Evolutionary conservation across 2,888 invertebrate genomes (phyloP).

Genomic region (Seira ritae): DNA sequence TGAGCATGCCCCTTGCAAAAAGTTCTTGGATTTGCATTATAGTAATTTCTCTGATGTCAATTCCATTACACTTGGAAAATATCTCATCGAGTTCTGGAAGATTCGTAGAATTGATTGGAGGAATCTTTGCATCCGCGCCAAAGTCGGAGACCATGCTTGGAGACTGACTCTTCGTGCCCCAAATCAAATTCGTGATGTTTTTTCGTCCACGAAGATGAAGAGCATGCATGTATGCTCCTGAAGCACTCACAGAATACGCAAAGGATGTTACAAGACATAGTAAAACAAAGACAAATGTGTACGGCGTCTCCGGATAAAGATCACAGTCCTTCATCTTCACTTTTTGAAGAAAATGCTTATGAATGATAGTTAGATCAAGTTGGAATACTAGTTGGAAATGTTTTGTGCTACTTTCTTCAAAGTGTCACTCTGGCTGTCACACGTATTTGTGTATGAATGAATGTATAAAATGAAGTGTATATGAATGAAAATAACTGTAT

Average conservation of each 20-base stretch:
- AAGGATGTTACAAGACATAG: neutral
- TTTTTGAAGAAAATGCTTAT: too few species aligned
- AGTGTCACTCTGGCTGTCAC: too few species aligned
- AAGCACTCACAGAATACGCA: constrained; percentile 1
- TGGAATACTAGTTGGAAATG: too few species aligned
- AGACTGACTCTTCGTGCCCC: neutral
- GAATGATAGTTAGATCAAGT: too few species aligned
- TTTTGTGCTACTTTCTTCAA: too few species aligned
- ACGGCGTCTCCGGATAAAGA: neutral
- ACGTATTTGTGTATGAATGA: too few species aligned
- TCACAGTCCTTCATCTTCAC: neutral
- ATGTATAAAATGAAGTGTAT: too few species aligned
- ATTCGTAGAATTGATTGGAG: neutral
- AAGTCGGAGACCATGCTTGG: constrained; percentile 4
- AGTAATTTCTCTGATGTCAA: constrained; percentile 67
- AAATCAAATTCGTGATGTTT: neutral
- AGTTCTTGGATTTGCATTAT: constrained; percentile 50
- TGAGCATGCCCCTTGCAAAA: constrained; percentile 40
- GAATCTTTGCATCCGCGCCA: neutral
- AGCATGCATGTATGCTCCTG: neutral
- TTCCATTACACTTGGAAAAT: constrained; percentile 39
- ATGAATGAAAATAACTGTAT: too few species aligned
- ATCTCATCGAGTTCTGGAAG: constrained; percentile 27
- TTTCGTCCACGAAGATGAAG: neutral
- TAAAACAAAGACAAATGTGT: neutral